A percentile compares a stretch with the other conserved stretches of the same genome.
These are phyloP conservation scores for Chaenogobius annularis DNA, from an alignment of 2,113 vertebrate genomes.

Conservation along the genomic window DNA sequence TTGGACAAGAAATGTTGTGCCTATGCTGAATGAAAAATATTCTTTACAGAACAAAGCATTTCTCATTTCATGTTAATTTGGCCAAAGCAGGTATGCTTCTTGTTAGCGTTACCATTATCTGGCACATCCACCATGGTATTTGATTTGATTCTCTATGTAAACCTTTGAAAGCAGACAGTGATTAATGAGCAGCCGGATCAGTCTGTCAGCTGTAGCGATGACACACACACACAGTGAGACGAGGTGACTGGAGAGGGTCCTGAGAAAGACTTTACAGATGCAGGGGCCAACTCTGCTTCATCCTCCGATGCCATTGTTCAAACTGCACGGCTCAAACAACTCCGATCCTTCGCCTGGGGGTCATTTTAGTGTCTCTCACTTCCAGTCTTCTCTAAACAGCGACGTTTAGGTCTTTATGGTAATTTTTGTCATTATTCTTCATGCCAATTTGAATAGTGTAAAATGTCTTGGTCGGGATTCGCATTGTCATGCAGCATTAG, in stretches of 20 bases:
- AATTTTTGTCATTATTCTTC: slow-evolving; percentile 13
- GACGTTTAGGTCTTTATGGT: slow-evolving; percentile 12
- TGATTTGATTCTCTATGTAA: background rate
- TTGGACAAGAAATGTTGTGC: too few relatives aligned
- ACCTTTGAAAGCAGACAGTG: slow-evolving; percentile 22
- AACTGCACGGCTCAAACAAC: background rate
- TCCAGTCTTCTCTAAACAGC: background rate
- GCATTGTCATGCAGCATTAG: slow-evolving; percentile 1
- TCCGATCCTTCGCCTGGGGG: background rate
- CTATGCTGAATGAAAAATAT: too few relatives aligned
- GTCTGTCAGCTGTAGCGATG: slow-evolving; percentile 37
- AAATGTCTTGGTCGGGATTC: background rate
- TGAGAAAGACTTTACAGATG: slow-evolving; percentile 28
- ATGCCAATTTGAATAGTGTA: background rate
- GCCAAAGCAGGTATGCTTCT: background rate
- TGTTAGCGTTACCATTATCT: slow-evolving; percentile 3
- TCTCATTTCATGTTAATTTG: background rate
- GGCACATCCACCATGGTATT: background rate
- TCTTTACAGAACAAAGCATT: background rate
- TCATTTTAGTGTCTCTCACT: background rate
- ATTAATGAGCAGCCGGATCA: slow-evolving; percentile 35
- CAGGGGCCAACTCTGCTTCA: slow-evolving; percentile 16
- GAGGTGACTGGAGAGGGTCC: slow-evolving; percentile 5
- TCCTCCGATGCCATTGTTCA: background rate
- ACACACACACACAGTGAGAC: slow-evolving; percentile 26